Conservation (phyloP, 2,113 vertebrate genomes). For the Chascanopsetta lugubris region DNA sequence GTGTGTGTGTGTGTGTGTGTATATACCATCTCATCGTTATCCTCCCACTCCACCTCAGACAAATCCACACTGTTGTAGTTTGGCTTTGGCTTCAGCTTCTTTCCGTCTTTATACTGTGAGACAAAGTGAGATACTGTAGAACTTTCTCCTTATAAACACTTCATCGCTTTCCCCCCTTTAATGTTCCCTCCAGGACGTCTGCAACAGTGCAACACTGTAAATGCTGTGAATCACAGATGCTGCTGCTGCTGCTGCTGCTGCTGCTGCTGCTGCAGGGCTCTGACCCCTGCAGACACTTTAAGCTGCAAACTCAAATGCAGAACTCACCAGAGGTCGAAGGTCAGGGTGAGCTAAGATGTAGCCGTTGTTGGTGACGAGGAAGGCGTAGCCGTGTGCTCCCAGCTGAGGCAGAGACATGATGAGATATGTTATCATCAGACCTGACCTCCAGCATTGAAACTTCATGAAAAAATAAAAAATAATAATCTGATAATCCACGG, state of each 20-base stretch:
- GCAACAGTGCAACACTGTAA: not conserved
- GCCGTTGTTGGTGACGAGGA: conserved; percentile 95
- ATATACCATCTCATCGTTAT: conserved; percentile 86
- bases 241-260: too few species aligned
- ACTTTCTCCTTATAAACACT: conserved; percentile 35
- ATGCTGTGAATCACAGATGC: conserved; percentile 24
- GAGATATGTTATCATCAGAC: not conserved
- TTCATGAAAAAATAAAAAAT: too few species aligned
- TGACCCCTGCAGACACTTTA: not conserved
- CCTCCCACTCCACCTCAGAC: conserved; percentile 96
- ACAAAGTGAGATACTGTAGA: conserved; percentile 33
- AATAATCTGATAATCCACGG: too few species aligned
- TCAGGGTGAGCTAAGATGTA: conserved; percentile 97
- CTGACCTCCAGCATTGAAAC: not conserved
- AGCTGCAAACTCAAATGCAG: not conserved
- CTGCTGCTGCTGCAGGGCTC: conserved; percentile 1
- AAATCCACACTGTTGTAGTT: conserved; percentile 99
- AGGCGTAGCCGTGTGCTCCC: conserved; percentile 94
- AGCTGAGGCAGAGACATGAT: conserved; percentile 77
- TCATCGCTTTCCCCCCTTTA: not conserved
- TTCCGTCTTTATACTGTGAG: conserved; percentile 91
- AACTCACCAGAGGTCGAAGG: conserved; percentile 91
- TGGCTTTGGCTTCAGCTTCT: conserved; percentile 91
- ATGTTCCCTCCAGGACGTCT: conserved; percentile 17
- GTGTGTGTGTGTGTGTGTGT: not conserved